Base-by-base conservation (phyloP, 2,888 invertebrate genomes). In the Scotopteryx bipunctaria region DNA sequence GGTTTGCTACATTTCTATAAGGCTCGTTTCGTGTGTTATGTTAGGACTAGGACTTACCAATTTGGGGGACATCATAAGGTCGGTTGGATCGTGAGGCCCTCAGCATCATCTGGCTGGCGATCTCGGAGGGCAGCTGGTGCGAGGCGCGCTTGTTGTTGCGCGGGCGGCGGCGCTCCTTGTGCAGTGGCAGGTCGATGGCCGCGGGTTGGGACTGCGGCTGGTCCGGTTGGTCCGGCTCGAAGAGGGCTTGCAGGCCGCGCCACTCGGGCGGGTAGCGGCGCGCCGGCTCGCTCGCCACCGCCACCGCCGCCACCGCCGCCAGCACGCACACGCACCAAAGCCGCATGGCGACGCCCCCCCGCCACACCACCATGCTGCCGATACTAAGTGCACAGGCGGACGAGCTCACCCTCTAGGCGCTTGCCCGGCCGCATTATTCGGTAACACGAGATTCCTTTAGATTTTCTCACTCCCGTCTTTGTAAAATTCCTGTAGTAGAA, bases 31-130 rank as follows among this genome's bases (percentile, higher is more conserved):
- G n/a, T n/a, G n/a, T n/a, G n/a, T n/a, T n/a, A n/a, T n/a, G n/a
- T n/a, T n/a, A 27, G 23, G n/a, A 6, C n/a, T 29, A 19, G n/a
- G 42, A 92, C 93, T 93, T 75, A 96, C 96, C 96, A 76, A 96
- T 96, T 91, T 95, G 96, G 66, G 96, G 96, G 63, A 96, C 96
- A 86, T 96, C 96, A 85, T 96, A 96, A 71, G 94, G 94, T 70
- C 95, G 91, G 78, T 93, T 94, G 62, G 94, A 94, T 66, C 96
- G 92, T 55, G 95, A 92, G 52, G 95, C 93, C 67, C 95, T 92
- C 73, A 95, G 86, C 94, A 96, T 95, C 86, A 95, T 92, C 82
- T 95, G 95, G 73, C 93, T 94, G 41, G 94, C 94, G 68, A 94
- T 91, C 68, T 92, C 92, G 46, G 91, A 86, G 61, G 92, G 91